These are phyloP conservation scores for Petromus typicus DNA, from an alignment of 2,113 vertebrate species.

Conservation along the genomic window DNA sequence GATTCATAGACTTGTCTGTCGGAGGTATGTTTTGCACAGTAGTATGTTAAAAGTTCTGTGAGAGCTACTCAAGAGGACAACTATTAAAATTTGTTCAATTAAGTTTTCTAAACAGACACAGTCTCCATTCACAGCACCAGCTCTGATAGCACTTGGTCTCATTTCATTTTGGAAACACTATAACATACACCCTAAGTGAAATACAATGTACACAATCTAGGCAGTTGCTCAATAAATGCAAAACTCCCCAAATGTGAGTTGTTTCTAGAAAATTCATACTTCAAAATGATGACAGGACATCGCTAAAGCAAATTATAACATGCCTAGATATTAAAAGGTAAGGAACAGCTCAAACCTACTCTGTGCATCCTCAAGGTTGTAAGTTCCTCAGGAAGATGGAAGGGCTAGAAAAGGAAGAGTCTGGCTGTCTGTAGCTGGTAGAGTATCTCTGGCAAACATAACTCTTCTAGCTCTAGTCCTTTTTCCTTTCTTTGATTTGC, in stretches of 20 bases:
- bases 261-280: constrained; percentile 20
- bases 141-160: neutral
- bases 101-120: neutral
- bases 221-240: neutral
- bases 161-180: neutral
- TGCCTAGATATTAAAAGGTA: neutral
- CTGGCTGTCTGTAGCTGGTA: neutral
- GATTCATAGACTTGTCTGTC: neutral
- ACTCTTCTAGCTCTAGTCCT: neutral
- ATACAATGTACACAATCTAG: neutral
- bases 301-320: neutral
- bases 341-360: neutral
- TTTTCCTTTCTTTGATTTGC: neutral
- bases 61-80: neutral
- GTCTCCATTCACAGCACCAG: neutral
- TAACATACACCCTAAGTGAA: neutral
- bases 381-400: neutral
- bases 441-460: neutral
- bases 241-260: neutral
- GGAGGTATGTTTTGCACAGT: neutral
- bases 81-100: neutral
- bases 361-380: neutral
- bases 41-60: neutral
- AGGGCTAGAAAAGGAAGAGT: neutral
- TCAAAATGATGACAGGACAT: neutral